These are phyloP conservation scores for Silurus aristotelis DNA, from an alignment of 2,797 vertebrate species.

Conservation along the genomic window DNA sequence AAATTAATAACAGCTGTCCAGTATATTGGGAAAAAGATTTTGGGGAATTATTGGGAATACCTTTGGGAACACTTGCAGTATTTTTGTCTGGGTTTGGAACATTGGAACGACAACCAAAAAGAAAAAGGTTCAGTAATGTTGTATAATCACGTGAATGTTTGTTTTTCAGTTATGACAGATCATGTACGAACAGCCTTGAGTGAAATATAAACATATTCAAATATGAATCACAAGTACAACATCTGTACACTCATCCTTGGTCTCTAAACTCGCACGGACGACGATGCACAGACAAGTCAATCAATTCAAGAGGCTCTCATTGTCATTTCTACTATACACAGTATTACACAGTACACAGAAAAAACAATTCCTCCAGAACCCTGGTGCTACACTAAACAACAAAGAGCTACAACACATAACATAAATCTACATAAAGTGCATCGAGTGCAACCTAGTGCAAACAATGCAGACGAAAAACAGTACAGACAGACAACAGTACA, in stretches of 20 bases:
- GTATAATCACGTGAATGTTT: neutral
- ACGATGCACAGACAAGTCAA: too few relatives aligned
- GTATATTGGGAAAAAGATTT: neutral
- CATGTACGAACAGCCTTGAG: neutral
- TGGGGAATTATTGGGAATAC: neutral
- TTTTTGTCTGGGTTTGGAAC: neutral
- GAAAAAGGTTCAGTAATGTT: neutral
- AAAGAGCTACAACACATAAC: too few relatives aligned
- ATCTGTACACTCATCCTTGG: too few relatives aligned
- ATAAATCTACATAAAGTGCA: too few relatives aligned
- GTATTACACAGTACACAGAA: too few relatives aligned
- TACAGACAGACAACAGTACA: too few relatives aligned
- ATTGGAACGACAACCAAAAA: neutral
- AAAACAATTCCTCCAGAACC: too few relatives aligned
- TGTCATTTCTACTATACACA: too few relatives aligned
- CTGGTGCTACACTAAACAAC: too few relatives aligned
- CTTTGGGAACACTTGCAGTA: neutral
- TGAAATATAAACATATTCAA: neutral
- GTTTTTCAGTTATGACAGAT: neutral
- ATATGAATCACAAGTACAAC: neutral
- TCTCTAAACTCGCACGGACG: neutral
- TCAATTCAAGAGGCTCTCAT: too few relatives aligned
- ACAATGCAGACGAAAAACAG: too few relatives aligned
- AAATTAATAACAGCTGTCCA: neutral
- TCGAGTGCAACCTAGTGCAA: too few relatives aligned